These are phyloP conservation scores for Cordilura impudica DNA, from an alignment of 2,888 invertebrate genomes.

Conservation along the genomic window DNA sequence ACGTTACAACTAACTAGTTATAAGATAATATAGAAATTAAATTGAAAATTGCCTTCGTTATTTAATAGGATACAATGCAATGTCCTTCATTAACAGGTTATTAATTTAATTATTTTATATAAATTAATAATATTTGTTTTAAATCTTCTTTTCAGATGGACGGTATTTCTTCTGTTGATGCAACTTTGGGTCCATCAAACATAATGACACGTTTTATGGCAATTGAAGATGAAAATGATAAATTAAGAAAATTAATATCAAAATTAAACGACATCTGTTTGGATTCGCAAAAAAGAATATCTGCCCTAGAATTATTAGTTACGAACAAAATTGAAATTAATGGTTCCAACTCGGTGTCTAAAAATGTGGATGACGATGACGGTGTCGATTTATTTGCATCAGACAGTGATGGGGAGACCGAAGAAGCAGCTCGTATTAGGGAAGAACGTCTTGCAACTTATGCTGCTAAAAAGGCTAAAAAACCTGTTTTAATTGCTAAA, in stretches of 20 bases:
- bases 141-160: no score
- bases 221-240: slow-evolving; percentile 81
- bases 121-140: no score
- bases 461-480: slow-evolving; percentile 93
- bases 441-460: slow-evolving; percentile 93
- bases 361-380: slow-evolving; percentile 82
- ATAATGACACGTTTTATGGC: slow-evolving; percentile 79
- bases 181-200: slow-evolving; percentile 79
- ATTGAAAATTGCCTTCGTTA: no score
- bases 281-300: slow-evolving; percentile 75
- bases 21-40: no score
- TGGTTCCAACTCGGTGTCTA: not conserved
- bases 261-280: slow-evolving; percentile 73
- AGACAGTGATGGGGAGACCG: slow-evolving; percentile 87
- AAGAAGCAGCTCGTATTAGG: slow-evolving; percentile 86
- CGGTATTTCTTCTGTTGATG: slow-evolving; percentile 81
- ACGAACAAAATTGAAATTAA: not conserved
- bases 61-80: no score
- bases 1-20: no score
- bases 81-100: no score
- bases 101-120: no score
- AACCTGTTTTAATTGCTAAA: slow-evolving; percentile 94
- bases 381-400: slow-evolving; percentile 90
- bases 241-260: slow-evolving; percentile 76
- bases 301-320: slow-evolving; percentile 69